Base-by-base conservation (phyloP, 2,797 vertebrate species). In the Leucoraja ocellata region DNA sequence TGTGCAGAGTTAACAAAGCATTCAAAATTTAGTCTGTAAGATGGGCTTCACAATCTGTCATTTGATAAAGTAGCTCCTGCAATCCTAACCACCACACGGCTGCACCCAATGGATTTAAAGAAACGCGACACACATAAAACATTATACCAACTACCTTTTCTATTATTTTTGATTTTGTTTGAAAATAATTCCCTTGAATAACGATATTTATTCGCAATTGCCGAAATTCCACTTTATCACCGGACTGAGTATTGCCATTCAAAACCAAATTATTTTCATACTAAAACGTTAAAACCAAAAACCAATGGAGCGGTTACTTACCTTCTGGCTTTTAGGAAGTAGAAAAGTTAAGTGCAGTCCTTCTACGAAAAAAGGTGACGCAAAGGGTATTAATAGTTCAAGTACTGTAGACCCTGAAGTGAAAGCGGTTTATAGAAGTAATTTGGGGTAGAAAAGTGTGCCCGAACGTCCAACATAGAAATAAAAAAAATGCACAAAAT, bases 311-410 rank as follows among this genome's bases (percentile, higher is more conserved):
- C n/a, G 14, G 8, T 36, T 63, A 76, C 90, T 92, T 92, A 92
- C 90, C 90, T 92, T 74, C 76, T 54, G 36, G 39, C 23, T 58
- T 76, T 73, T 74, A 9, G 28, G 84, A 25, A 54, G 90, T 76
- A 92, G 90, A 58, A 76, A 92, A 92, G 90, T 92, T 92, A 28
- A 92, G 68, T 71, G 68, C 39, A 92, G 90, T 92, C 71, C 90
- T 65, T 88, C 63, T 92, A 54, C 71, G 71, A 92, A 74, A 91
- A 63, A 92, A 74, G 8, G 71, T 91, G 71, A 73, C 90, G 68
- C 65, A 91, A 91, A 91, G 13, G 61, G 83, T 86, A 32, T n/a
- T 32, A 86, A 91, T 73, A 39, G 36, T 74, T 74, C 71, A 76
- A 74, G 39, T 54, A 74, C 36, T 74, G 88, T 71, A 74, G 58